Evolutionary conservation across 2,113 vertebrate species (phyloP), one percentile per base, ranked within the genome.

Genomic region (Rhinogobius similis): DNA sequence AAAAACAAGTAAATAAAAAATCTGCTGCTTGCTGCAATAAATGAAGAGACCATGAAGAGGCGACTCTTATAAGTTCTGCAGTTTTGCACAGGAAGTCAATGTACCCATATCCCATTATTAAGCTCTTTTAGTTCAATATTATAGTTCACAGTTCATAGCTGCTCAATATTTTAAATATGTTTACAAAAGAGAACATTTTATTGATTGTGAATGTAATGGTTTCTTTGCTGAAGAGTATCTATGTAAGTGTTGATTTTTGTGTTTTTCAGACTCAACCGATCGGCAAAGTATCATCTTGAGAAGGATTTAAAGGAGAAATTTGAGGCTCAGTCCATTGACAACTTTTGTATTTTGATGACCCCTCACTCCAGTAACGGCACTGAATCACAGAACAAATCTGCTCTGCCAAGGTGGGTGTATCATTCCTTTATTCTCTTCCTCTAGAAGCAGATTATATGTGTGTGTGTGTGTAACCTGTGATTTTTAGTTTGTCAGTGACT

Each of bases 301-400:
- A 92, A 93, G 82, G 97, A 99, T 68, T 82, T 98, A 85, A 92
- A 88, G 84, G 95, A 95, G 83, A 98, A 98, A 73, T 94, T 85
- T 66, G 74, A 85, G 20, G 96, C 96, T 16, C 84, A 95, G 70
- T 89, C 70, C 10, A 94, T 98, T 0, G 96, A 99, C 10, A 88
- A 92, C 72, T 92, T 92, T 77, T 98, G 97, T 77, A 84, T 90
- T 53, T 68, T 89, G n/a, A 90, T 98, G 86, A 94, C 89, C 80
- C 92, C 89, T 21, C 92, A 94, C 73, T 88, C 92, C 12, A 83
- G 90, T 0, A 74, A 82, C 20, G 82, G 82, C 59, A 32, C 85
- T 9, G 38, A 3, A 20, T 13, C 65, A 26, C 67, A 8, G 29
- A 18, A 32, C 3, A 14, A 24, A 24, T 10, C 43, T 29, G 3